phyloP scores from a whole-genome alignment of 2,113 vertebrate species.

The Aleadryas rufinucha region DNA sequence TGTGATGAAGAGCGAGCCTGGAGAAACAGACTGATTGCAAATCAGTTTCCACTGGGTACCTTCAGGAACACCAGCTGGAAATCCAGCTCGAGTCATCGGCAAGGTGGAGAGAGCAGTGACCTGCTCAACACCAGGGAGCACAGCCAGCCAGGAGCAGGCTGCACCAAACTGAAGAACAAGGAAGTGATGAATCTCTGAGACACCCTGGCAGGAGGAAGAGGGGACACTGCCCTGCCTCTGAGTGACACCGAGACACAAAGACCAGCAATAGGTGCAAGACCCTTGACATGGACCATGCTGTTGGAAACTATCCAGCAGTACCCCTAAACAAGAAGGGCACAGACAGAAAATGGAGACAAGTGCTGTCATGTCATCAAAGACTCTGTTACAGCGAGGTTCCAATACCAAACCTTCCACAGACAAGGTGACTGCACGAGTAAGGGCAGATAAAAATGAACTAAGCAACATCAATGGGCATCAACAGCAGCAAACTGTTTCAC shows the following conservation, averaged over 20 bases:
- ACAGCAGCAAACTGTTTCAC: not conserved
- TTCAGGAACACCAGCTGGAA: not conserved
- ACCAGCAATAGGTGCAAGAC: not conserved
- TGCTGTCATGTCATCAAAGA: not conserved
- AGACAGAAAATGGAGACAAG: not conserved
- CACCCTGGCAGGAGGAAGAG: accelerated
- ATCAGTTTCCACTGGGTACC: not conserved
- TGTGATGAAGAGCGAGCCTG: not conserved
- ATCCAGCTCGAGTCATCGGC: not conserved
- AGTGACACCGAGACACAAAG: not conserved
- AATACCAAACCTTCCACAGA: not conserved
- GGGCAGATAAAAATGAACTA: not conserved
- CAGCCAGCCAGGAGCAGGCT: not conserved
- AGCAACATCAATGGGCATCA: not conserved
- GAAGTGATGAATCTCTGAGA: not conserved
- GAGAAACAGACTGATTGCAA: not conserved
- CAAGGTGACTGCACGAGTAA: not conserved
- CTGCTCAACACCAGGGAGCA: not conserved
- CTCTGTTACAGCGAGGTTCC: not conserved
- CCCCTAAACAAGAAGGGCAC: not conserved
- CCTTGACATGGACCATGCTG: not conserved
- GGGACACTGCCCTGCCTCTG: not conserved
- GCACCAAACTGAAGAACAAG: not conserved
- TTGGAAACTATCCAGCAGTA: not conserved
- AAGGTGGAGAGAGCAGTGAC: not conserved